Evolutionary conservation across 2,888 invertebrate genomes (phyloP), one percentile per base, ranked within the genome.

Genomic region (Caenorhabditis plicata): DNA sequence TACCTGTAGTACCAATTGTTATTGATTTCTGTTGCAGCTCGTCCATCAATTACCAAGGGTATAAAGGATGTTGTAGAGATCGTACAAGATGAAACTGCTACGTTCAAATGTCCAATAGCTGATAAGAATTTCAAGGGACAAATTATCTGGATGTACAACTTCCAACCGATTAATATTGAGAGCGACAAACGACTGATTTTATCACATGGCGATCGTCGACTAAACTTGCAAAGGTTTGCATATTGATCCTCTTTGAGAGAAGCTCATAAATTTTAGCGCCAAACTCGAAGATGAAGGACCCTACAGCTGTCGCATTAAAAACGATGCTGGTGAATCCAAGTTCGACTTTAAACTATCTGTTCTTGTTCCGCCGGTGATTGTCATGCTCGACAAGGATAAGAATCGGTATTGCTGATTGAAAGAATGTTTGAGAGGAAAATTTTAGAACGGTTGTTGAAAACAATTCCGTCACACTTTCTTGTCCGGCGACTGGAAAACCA

Each of bases 11-110:
- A 3, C 27, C 20, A 23, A n/a, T 9, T 38, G 2, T 35, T 22
- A 4, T 40, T 5, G 17, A 38, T 51, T 7, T 26, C n/a, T 36
- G 45, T 77, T 81, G 32, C 73, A 87, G 86, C 85, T 0, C 85
- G 86, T 0, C 86, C 87, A 1, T 82, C 83, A 13, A 73, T 81
- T 22, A 73, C 78, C 26, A 73, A 70, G 42, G 67, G 70, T n/a
- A 60, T 73, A 38, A 71, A 73, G 22, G 68, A 78, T 20, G 66
- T 75, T 8, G 68, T 81, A 22, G 81, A 81, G 46, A 81, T 83
- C 4, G 77, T 78, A 26, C 78, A 80, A 26, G 81, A 82, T 23
- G 78, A 82, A 40, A 76, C 81, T 5, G 75, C 83, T 2, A 74
- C 80, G n/a, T 74, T 85, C 35, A 81, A 81, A 11, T 85, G 85